A percentile compares a stretch with the other conserved stretches of the same genome.
These are phyloP conservation scores for Elgonia sp. DNA, from an alignment of 2,888 invertebrate species.

Conservation along the genomic window DNA sequence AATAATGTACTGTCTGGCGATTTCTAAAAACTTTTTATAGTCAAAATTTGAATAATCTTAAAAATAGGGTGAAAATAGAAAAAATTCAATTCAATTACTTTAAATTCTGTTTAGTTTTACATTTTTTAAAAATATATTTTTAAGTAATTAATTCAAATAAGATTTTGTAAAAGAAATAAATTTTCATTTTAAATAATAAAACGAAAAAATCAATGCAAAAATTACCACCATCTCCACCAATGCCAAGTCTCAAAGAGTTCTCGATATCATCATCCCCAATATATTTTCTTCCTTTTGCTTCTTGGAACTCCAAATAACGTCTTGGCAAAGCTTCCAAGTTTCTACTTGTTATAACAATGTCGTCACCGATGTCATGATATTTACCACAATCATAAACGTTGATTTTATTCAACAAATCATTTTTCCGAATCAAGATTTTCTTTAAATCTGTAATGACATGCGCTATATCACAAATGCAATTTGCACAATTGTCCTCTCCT, in stretches of 20 bases:
- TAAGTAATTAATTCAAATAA: too few relatives aligned
- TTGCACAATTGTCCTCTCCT: constrained; percentile 73
- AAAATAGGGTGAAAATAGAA: too few relatives aligned
- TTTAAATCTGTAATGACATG: constrained; percentile 76
- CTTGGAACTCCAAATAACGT: constrained; percentile 78
- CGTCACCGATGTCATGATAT: constrained; percentile 79
- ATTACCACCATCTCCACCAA: constrained; percentile 72
- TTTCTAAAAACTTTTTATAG: too few relatives aligned
- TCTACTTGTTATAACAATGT: constrained; percentile 79
- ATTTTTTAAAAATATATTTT: too few relatives aligned
- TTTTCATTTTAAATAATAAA: too few relatives aligned
- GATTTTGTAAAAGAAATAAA: neutral
- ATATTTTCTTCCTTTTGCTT: constrained; percentile 80
- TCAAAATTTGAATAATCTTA: too few relatives aligned
- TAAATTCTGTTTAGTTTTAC: too few relatives aligned
- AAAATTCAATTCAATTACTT: too few relatives aligned
- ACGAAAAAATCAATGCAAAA: neutral
- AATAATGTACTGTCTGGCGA: too few relatives aligned
- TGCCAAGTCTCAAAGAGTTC: constrained; percentile 73
- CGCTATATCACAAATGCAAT: constrained; percentile 81
- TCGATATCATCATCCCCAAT: constrained; percentile 80
- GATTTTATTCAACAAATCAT: constrained; percentile 77
- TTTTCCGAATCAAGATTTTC: constrained; percentile 72
- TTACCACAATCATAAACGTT: constrained; percentile 79
- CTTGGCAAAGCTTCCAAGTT: constrained; percentile 75